Evolutionary conservation across 2,888 invertebrate species (phyloP), one percentile per base, ranked within the genome.

Genomic region (Bedellia somnulentella): DNA sequence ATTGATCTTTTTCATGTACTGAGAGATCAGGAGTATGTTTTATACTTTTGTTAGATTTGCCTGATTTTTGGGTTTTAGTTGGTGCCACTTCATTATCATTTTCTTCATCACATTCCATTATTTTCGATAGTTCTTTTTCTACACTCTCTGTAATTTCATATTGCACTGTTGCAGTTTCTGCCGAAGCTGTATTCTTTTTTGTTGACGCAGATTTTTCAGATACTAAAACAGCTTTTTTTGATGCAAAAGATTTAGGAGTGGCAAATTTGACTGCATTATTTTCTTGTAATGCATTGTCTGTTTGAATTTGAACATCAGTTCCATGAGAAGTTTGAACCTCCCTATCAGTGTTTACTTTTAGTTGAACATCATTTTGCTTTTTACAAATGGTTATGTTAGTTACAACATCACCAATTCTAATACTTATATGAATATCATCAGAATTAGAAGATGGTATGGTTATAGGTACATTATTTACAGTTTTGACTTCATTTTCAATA

Each of bases 71-170:
- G 8, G 22, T 27, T 5, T 9, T 5, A 14, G n/a, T 8, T 10
- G 18, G 28, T 10, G 32, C 33, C 10, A 41, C 35, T 33, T 42
- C 35, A 15, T 33, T 39, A 15, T 50, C 14, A n/a, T 8, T 22
- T 2, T 31, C 24, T 11, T 32, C 44, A 22, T 42, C 47, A 47
- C 47, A 52, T 37, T 59, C 59, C 56, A 62, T 62, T 8, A 57
- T 42, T 31, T 52, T 54, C 16, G 57, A 59, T 25, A 70, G 38
- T 40, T 67, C 66, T 46, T 57, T 66, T 46, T 67, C 70, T 26
- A 63, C 54, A 57, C 66, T 71, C 36, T 60, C 62, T 35, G 70
- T 66, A 8, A 67, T 71, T 46, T 66, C 62, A 46, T 54, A 57
- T 12, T 57, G 54, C 29, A 43, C 60, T 24, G 57, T 56, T 30